These are phyloP conservation scores for Argopecten irradians DNA, from an alignment of 1,140 invertebrate species.

Conservation along the genomic window DNA sequence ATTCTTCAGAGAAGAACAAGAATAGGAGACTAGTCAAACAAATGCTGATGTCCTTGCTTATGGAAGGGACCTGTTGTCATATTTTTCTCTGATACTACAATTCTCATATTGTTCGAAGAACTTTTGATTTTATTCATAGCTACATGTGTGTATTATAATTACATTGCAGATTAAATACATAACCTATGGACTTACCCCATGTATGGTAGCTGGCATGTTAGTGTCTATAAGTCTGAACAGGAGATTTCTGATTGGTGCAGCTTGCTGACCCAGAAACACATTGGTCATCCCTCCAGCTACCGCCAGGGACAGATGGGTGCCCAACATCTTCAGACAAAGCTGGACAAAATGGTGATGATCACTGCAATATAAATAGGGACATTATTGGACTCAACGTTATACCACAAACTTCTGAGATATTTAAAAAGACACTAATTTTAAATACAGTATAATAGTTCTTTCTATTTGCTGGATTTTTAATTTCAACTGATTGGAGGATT, in stretches of 20 bases:
- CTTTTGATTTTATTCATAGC: background rate
- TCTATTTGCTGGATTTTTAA: too few relatives aligned
- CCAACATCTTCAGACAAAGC: slow-evolving; percentile 80
- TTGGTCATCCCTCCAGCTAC: slow-evolving; percentile 78
- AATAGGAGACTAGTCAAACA: background rate
- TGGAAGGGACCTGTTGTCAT: too few relatives aligned
- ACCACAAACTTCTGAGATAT: background rate
- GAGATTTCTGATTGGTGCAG: slow-evolving; percentile 79
- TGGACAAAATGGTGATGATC: slow-evolving; percentile 82
- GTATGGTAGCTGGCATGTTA: slow-evolving; percentile 79
- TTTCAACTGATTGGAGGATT: too few relatives aligned
- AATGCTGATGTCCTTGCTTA: too few relatives aligned
- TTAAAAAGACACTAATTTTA: background rate
- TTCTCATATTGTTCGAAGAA: too few relatives aligned
- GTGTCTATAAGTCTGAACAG: slow-evolving; percentile 83
- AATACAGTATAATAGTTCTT: background rate
- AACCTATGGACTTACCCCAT: slow-evolving; percentile 71
- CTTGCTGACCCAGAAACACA: slow-evolving; percentile 79
- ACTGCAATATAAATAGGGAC: slow-evolving; percentile 60
- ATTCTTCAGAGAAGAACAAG: too few relatives aligned
- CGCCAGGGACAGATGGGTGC: slow-evolving; percentile 81
- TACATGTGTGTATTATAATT: too few relatives aligned
- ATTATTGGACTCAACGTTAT: background rate
- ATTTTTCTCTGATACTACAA: too few relatives aligned
- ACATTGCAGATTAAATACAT: too few relatives aligned